Evolutionary conservation across 2,113 vertebrate species (phyloP).

Genomic region (Polypterus senegalus): DNA sequence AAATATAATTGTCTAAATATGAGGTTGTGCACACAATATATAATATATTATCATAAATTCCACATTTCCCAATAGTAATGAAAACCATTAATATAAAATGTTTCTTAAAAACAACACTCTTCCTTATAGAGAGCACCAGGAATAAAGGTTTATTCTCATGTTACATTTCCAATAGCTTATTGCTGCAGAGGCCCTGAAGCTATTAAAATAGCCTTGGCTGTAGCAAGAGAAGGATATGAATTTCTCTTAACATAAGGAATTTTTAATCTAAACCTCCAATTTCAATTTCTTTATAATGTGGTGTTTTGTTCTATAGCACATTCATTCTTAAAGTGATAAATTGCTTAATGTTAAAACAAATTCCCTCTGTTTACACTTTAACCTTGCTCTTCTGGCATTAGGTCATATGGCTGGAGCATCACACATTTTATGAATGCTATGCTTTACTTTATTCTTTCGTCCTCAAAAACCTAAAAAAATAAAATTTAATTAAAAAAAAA

Average conservation of each 20-base stretch:
- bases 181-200: constrained; percentile 10
- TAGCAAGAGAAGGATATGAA: constrained; percentile 21
- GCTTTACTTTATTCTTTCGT: too few species aligned
- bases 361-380: not conserved
- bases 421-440: too few species aligned
- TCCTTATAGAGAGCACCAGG: constrained; percentile 9
- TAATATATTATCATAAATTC: not conserved
- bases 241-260: not conserved
- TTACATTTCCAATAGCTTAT: constrained; percentile 10
- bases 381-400: not conserved
- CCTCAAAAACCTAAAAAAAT: too few species aligned
- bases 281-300: constrained; percentile 1
- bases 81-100: constrained; percentile 24
- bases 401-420: too few species aligned
- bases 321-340: constrained; percentile 3
- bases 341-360: not conserved
- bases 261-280: not conserved
- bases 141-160: constrained; percentile 7
- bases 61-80: constrained; percentile 17
- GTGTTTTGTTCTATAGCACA: not conserved
- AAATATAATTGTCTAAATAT: too few species aligned
- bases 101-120: constrained; percentile 9
- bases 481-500: too few species aligned
- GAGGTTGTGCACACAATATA: too few species aligned
- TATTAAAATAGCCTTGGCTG: constrained; percentile 11